Evolutionary conservation across 2,888 invertebrate species (phyloP).

Genomic region (Mesorhabditis sp.): DNA sequence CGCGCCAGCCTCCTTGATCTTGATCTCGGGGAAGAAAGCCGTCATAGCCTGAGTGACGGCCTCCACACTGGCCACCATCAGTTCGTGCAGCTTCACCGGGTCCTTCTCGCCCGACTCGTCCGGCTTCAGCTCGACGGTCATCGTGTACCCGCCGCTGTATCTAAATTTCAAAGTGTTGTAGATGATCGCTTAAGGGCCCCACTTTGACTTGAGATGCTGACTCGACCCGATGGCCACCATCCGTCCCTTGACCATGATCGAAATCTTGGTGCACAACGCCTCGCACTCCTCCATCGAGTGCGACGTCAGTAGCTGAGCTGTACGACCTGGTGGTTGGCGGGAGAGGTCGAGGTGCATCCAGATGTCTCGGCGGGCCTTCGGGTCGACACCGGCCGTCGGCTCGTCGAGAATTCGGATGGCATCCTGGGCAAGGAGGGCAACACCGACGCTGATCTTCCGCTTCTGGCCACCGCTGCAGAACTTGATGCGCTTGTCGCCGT

Average conservation of each 20-base stretch:
- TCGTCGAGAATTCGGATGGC: constrained; percentile 68
- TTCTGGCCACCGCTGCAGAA: constrained; percentile 62
- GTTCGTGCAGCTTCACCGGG: too few relatives aligned
- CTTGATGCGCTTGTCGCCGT: constrained; percentile 32
- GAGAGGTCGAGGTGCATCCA: constrained; percentile 58
- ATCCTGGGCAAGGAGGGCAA: constrained; percentile 68
- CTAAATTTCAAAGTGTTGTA: background rate
- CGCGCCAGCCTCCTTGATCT: too few relatives aligned
- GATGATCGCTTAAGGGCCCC: constrained; percentile 7
- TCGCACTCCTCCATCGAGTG: constrained; percentile 58
- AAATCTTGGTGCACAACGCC: constrained; percentile 52
- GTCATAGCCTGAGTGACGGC: too few relatives aligned
- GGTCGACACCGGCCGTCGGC: constrained; percentile 21
- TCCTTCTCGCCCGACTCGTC: too few relatives aligned
- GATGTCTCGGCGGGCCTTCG: constrained; percentile 66
- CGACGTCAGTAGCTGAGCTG: constrained; percentile 62
- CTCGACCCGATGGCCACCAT: constrained; percentile 51
- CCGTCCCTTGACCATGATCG: constrained; percentile 50
- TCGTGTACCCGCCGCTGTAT: too few relatives aligned
- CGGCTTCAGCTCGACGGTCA: too few relatives aligned
- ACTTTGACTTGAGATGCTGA: constrained; percentile 51
- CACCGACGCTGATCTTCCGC: too few relatives aligned
- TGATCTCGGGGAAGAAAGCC: too few relatives aligned
- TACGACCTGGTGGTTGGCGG: constrained; percentile 16
- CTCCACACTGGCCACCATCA: too few relatives aligned